These are phyloP conservation scores for Drosophila conformis DNA, from an alignment of 2,888 invertebrate species.

Conservation along the genomic window DNA sequence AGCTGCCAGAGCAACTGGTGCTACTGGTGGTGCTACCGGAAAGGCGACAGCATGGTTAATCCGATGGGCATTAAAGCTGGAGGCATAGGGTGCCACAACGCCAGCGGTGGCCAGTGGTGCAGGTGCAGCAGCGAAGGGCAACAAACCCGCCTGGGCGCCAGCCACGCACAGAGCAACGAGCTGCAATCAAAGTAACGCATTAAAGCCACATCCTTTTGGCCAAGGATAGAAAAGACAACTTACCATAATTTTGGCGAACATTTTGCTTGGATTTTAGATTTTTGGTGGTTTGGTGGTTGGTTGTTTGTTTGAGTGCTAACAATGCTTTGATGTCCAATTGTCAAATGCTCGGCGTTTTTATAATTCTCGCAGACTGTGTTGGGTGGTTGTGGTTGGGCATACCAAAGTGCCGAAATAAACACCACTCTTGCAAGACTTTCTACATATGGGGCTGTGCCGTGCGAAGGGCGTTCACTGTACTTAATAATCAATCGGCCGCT, in stretches of 20 bases:
- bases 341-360: slow-evolving; percentile 67
- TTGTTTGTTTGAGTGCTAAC: slow-evolving; percentile 58
- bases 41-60: slow-evolving; percentile 91
- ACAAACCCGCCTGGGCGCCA: slow-evolving; percentile 83
- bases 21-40: slow-evolving; percentile 85
- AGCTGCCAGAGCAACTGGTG: slow-evolving; percentile 49
- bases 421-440: slow-evolving; percentile 64
- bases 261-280: slow-evolving; percentile 51
- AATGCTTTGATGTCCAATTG: slow-evolving; percentile 61
- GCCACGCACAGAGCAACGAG: slow-evolving; percentile 75
- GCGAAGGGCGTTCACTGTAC: slow-evolving; percentile 64
- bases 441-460: slow-evolving; percentile 41
- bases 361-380: slow-evolving; percentile 55
- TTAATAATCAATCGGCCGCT: slow-evolving; percentile 71
- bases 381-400: slow-evolving; percentile 54
- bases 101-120: slow-evolving; percentile 78
- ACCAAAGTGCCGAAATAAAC: slow-evolving; percentile 33
- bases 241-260: slow-evolving; percentile 82
- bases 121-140: slow-evolving; percentile 85
- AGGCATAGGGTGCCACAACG: slow-evolving; percentile 89
- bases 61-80: slow-evolving; percentile 90
- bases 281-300: slow-evolving; percentile 25
- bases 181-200: slow-evolving; percentile 49
- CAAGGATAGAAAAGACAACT: slow-evolving; percentile 35
- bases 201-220: neutral